Conservation (phyloP, 2,888 invertebrate genomes). For the Oasisia sp. region DNA sequence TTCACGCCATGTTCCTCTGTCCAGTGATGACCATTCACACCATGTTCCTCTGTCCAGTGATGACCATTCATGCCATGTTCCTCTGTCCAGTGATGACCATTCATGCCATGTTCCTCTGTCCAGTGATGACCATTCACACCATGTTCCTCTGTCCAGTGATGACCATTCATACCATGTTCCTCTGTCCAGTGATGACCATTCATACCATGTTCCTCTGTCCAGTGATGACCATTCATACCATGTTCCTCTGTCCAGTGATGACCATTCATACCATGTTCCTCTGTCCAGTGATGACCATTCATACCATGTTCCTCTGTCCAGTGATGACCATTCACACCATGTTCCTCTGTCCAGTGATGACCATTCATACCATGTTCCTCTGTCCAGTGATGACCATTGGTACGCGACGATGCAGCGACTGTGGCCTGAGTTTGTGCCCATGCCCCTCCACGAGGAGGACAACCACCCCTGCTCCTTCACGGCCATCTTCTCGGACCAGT, state of each 20-base stretch:
- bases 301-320: slow-evolving; percentile 46
- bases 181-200: too few species aligned
- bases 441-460: slow-evolving; percentile 82
- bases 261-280: not conserved
- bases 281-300: slow-evolving; percentile 70
- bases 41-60: too few species aligned
- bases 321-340: slow-evolving; percentile 69
- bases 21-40: slow-evolving; percentile 64
- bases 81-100: too few species aligned
- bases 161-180: too few species aligned
- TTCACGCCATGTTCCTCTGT: too few species aligned
- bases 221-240: too few species aligned
- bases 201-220: too few species aligned
- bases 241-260: too few species aligned
- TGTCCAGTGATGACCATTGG: slow-evolving; percentile 79
- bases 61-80: too few species aligned
- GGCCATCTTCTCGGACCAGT: slow-evolving; percentile 84
- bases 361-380: slow-evolving; percentile 56
- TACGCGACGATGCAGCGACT: slow-evolving; percentile 78
- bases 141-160: too few species aligned
- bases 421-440: slow-evolving; percentile 84
- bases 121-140: too few species aligned
- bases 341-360: slow-evolving; percentile 68
- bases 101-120: too few species aligned
- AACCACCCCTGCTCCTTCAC: slow-evolving; percentile 87